Evolutionary conservation across 2,888 invertebrate species (phyloP).

Genomic region (Blastobasis lacticolella): DNA sequence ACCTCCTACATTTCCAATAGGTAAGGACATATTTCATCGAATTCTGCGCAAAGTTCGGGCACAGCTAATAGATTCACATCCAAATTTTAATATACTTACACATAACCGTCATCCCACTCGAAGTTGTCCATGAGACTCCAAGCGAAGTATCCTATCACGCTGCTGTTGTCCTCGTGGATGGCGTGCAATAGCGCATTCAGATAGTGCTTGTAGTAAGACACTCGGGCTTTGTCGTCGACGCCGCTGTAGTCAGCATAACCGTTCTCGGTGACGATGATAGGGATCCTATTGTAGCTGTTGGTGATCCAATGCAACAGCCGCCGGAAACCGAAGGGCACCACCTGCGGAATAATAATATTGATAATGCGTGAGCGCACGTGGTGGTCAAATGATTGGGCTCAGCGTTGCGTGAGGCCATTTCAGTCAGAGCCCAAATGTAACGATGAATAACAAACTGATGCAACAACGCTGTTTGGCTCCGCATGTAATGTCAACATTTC

Average conservation of each 20-base stretch:
- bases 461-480: no score
- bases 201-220: slow-evolving; percentile 74
- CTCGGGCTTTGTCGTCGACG: slow-evolving; percentile 67
- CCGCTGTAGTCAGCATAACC: slow-evolving; percentile 70
- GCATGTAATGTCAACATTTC: no score
- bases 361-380: no score
- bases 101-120: slow-evolving; percentile 87
- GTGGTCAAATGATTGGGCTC: no score
- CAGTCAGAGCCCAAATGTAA: no score
- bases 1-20: no score
- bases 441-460: no score
- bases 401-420: no score
- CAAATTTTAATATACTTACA: slow-evolving; percentile 77
- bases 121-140: slow-evolving; percentile 91
- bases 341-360: slow-evolving; percentile 35
- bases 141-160: slow-evolving; percentile 81
- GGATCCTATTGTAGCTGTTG: slow-evolving; percentile 63
- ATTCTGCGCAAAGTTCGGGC: no score
- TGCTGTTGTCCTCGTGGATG: slow-evolving; percentile 75
- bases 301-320: slow-evolving; percentile 71
- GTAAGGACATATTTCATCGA: no score
- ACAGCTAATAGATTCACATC: no score
- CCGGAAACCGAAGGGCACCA: slow-evolving; percentile 74
- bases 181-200: slow-evolving; percentile 62
- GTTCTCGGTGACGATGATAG: slow-evolving; percentile 73